Percentiles rank a stretch among this genome's conserved stretches.
Evolutionary conservation across 2,888 invertebrate species (phyloP).

Genomic region (Scaptomyza flava): DNA sequence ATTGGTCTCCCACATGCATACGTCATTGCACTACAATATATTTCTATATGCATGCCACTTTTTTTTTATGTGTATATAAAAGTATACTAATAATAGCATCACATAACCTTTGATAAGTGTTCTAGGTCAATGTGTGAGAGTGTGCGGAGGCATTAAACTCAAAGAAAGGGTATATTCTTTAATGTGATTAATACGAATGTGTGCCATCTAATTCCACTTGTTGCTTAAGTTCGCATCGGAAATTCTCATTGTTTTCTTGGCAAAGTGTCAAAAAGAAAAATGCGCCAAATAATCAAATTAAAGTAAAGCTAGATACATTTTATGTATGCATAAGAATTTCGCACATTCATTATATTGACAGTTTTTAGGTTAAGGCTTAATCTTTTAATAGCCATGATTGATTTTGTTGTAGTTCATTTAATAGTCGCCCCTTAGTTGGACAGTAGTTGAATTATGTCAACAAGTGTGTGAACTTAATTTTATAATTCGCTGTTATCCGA

Average conservation of each 20-base stretch:
- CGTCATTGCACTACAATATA: too few relatives aligned
- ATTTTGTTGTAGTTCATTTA: conserved; percentile 1
- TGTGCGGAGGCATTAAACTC: conserved; percentile 25
- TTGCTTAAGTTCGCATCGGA: not conserved
- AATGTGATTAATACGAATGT: not conserved
- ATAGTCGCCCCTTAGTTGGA: not conserved
- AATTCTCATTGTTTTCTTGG: conserved; percentile 58
- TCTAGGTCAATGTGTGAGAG: conserved; percentile 66
- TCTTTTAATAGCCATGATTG: conserved; percentile 14
- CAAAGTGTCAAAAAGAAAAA: conserved; percentile 67
- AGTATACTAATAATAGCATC: conserved; percentile 55
- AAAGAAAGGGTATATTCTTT: not conserved
- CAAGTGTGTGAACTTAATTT: conserved; percentile 23
- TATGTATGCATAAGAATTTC: conserved; percentile 39
- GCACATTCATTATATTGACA: conserved; percentile 35
- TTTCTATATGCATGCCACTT: conserved; percentile 6
- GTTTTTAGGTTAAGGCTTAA: conserved; percentile 52
- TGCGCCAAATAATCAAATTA: conserved; percentile 17
- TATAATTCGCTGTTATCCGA: conserved; percentile 32
- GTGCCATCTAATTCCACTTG: conserved; percentile 20
- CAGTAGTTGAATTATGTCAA: conserved; percentile 25
- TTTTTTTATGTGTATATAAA: conserved; percentile 15
- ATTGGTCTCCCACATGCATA: too few relatives aligned
- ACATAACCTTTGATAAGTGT: conserved; percentile 66
- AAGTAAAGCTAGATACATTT: not conserved